Evolutionary conservation across 2,888 invertebrate species (phyloP).

Genomic region (Atrina japonica): DNA sequence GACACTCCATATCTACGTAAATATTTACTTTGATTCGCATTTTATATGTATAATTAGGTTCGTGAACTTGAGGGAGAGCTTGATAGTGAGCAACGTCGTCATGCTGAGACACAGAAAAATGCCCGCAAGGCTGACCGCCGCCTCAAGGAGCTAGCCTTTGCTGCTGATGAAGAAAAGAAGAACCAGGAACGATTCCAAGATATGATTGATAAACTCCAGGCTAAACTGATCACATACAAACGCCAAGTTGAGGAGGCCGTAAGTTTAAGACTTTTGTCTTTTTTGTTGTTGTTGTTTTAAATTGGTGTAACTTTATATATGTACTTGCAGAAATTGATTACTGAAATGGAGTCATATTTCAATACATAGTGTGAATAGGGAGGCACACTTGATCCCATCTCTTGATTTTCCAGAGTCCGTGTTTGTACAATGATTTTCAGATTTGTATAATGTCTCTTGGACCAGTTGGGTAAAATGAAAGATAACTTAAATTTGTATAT

Average conservation of each 20-base stretch:
- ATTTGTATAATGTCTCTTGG: no score
- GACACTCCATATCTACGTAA: no score
- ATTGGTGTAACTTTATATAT: not conserved
- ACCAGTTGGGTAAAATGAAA: no score
- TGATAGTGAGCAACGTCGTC: conserved; percentile 98
- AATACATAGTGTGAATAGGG: not conserved
- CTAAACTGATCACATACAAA: conserved; percentile 99
- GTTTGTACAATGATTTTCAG: no score
- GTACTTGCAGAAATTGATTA: not conserved
- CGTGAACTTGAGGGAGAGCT: conserved; percentile 87
- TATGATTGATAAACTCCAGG: conserved; percentile 97
- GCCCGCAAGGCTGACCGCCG: conserved; percentile 97
- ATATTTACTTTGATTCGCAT: no score
- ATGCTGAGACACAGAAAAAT: conserved; percentile 99
- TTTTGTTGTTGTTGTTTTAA: not conserved
- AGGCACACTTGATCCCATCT: no score
- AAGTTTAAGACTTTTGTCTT: no score
- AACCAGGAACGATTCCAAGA: conserved; percentile 99
- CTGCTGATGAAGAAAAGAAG: conserved; percentile 97
- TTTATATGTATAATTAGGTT: no score
- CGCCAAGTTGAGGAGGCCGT: conserved; percentile 99
- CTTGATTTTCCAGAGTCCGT: no score
- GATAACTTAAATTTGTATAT: no score
- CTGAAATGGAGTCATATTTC: not conserved
- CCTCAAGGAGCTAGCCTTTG: conserved; percentile 94